phyloP scores from a whole-genome alignment of 1,140 invertebrate species.

The Steinernema khuongi region DNA sequence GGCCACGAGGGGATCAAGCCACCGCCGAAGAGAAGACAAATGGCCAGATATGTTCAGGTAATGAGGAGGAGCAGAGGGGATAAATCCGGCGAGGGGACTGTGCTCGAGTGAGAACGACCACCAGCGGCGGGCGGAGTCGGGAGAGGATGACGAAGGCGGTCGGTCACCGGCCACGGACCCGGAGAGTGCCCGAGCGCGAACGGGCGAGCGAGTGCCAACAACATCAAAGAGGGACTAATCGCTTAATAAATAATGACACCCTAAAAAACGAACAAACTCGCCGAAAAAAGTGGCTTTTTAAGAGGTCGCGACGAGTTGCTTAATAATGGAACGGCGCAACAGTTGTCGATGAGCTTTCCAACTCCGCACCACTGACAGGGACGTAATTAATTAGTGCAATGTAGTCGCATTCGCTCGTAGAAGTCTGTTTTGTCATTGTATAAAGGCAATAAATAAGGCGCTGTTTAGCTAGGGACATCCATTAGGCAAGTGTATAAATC shows the following conservation, averaged over 20 bases:
- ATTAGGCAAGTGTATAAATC: conserved; percentile 8
- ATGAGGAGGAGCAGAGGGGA: not conserved
- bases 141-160: conserved; percentile 14
- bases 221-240: conserved; percentile 16
- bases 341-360: not conserved
- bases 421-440: conserved; percentile 8
- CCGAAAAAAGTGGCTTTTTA: not conserved
- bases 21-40: not conserved
- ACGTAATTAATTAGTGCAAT: not conserved
- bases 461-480: not conserved
- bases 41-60: conserved; percentile 2
- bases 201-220: conserved; percentile 16
- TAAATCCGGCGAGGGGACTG: conserved; percentile 9
- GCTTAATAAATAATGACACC: conserved; percentile 15
- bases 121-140: conserved; percentile 11
- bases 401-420: not conserved
- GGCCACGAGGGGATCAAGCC: not conserved
- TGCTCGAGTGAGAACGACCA: conserved; percentile 7
- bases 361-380: not conserved
- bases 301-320: not conserved
- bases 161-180: not conserved
- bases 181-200: conserved; percentile 4
- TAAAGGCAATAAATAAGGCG: conserved; percentile 8
- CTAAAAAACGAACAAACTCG: not conserved
- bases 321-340: not conserved